Percentiles rank a stretch among this genome's conserved stretches.
Evolutionary conservation across 2,888 invertebrate species (phyloP).

Genomic region (Choreutis nemorana): DNA sequence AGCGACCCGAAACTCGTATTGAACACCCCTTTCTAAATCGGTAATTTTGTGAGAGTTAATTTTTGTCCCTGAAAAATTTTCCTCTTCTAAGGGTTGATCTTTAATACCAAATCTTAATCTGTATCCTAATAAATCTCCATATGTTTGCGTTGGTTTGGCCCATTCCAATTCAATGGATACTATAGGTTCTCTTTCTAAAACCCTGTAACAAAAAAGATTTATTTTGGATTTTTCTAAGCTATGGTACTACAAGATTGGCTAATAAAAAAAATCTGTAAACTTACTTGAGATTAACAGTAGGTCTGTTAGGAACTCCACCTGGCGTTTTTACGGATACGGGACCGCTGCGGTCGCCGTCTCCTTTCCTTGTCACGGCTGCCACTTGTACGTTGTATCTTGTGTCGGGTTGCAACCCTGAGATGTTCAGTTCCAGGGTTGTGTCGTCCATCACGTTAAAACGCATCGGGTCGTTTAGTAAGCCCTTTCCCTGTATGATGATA

Average conservation of each 20-base stretch:
- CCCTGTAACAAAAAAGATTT: constrained; percentile 61
- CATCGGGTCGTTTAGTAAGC: constrained; percentile 86
- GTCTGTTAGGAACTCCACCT: constrained; percentile 90
- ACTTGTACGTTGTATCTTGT: constrained; percentile 94
- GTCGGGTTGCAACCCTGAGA: constrained; percentile 92
- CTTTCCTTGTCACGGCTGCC: constrained; percentile 94
- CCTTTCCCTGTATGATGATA: constrained; percentile 66
- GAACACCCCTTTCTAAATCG: constrained; percentile 89
- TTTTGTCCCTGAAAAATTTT: constrained; percentile 73
- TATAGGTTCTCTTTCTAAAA: constrained; percentile 86
- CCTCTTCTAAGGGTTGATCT: constrained; percentile 79
- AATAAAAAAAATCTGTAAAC: constrained; percentile 33
- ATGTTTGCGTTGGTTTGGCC: constrained; percentile 88
- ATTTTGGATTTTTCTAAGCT: neutral
- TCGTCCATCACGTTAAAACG: constrained; percentile 87
- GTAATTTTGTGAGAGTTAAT: constrained; percentile 75
- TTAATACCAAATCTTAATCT: constrained; percentile 87
- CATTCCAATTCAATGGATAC: constrained; percentile 92
- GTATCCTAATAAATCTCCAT: constrained; percentile 89
- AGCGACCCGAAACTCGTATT: constrained; percentile 96
- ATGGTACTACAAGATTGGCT: constrained; percentile 4
- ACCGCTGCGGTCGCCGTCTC: constrained; percentile 92
- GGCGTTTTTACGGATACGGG: constrained; percentile 89
- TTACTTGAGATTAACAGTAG: constrained; percentile 82
- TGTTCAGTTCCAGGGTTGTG: constrained; percentile 78